Conservation (phyloP, 2,113 vertebrate genomes). For the Austrofundulus limnaeus region DNA sequence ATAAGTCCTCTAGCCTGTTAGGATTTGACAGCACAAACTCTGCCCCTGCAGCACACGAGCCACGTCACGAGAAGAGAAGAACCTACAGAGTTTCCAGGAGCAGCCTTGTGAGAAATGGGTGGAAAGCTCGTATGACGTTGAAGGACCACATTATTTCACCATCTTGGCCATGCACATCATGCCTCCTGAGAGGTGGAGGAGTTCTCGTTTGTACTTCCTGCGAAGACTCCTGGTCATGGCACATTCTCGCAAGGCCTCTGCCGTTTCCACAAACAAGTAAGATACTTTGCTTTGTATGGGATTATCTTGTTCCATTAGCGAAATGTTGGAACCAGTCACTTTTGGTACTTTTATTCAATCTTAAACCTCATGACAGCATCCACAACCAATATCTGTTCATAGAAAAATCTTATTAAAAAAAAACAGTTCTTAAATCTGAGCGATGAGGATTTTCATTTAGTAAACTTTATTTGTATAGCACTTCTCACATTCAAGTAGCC, state of each 20-base stretch:
- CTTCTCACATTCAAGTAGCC: too few species aligned
- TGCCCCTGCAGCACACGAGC: constrained; percentile 86
- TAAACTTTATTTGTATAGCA: too few species aligned
- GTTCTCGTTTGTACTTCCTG: constrained; percentile 86
- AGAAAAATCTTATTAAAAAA: too few species aligned
- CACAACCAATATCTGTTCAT: not conserved
- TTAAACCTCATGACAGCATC: not conserved
- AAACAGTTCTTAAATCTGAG: too few species aligned
- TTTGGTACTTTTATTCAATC: not conserved
- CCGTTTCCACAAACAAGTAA: constrained; percentile 90
- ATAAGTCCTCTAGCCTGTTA: not conserved
- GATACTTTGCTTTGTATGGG: constrained; percentile 16
- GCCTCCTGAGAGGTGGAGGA: constrained; percentile 89
- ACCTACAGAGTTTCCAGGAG: constrained; percentile 95
- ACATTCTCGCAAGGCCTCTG: constrained; percentile 87
- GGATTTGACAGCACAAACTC: not conserved
- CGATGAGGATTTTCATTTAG: too few species aligned
- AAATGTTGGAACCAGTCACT: not conserved
- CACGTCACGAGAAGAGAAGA: constrained; percentile 95
- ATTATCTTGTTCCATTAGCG: not conserved
- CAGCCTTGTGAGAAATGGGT: constrained; percentile 96
- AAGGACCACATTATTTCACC: constrained; percentile 94
- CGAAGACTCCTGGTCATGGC: constrained; percentile 86
- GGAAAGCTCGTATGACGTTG: constrained; percentile 94
- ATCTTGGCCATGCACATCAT: constrained; percentile 91